These are phyloP conservation scores for Drosophila ercepeae DNA, from an alignment of 1,140 invertebrate genomes.

Conservation along the genomic window DNA sequence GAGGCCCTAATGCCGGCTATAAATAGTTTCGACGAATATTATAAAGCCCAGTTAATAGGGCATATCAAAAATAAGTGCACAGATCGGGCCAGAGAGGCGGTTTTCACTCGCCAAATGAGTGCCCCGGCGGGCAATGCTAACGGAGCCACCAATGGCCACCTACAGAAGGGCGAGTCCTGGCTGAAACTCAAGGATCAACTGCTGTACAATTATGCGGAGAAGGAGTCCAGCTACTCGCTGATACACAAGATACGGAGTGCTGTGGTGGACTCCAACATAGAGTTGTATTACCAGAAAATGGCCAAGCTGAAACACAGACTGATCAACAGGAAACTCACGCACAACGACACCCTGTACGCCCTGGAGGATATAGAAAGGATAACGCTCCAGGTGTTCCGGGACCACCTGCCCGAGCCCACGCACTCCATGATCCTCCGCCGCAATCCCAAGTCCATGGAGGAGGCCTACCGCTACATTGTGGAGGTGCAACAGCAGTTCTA, in stretches of 20 bases:
- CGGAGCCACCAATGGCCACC: constrained; percentile 29
- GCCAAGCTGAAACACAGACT: constrained; percentile 65
- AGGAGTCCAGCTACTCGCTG: constrained; percentile 64
- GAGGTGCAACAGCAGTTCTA: constrained; percentile 74
- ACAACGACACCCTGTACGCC: constrained; percentile 64
- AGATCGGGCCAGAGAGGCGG: constrained; percentile 63
- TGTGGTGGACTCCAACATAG: constrained; percentile 67
- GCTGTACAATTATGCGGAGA: constrained; percentile 63
- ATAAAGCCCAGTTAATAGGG: constrained; percentile 60
- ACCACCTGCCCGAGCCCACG: constrained; percentile 67
- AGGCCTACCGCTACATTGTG: constrained; percentile 72
- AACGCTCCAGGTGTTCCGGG: constrained; percentile 63
- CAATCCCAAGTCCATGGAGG: constrained; percentile 75
- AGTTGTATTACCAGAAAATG: constrained; percentile 72
- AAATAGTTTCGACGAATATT: constrained; percentile 70
- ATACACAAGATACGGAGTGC: constrained; percentile 67
- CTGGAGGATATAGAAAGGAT: constrained; percentile 70
- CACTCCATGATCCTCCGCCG: constrained; percentile 70
- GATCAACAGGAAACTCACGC: constrained; percentile 64
- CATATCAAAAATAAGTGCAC: constrained; percentile 75
- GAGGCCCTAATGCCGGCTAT: constrained; percentile 63
- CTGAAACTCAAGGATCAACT: constrained; percentile 67
- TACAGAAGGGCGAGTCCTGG: constrained; percentile 60
- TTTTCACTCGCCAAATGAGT: constrained; percentile 62
- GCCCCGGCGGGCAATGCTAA: constrained; percentile 48